Evolutionary conservation across 2,113 vertebrate genomes (phyloP), one percentile per base, ranked within the genome.

Genomic region (Mormoops blainvillei): DNA sequence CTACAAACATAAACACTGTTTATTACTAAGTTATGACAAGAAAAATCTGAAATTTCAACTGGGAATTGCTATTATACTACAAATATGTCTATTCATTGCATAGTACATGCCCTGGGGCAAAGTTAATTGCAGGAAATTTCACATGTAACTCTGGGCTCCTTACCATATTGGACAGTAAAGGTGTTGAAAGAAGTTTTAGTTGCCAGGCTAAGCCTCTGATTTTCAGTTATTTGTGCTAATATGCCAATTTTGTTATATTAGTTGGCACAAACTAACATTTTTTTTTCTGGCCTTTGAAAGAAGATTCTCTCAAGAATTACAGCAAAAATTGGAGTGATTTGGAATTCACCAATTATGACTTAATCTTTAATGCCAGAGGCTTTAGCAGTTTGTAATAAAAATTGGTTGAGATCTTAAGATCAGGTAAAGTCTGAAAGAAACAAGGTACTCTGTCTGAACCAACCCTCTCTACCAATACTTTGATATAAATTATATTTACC

Each of bases 361-460:
- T 56, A 92, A 87, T 16, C 26, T 81, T 80, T 22, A 28, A 87
- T 26, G 45, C 13, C 70, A 71, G 54, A 92, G 36, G 71, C 33
- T 43, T 93, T 41, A 68, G 54, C 52, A 78, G 61, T 76, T 71
- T 92, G 26, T 43, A 87, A 81, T 87, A 85, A 81, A 92, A 94
- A 89, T 67, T 22, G 83, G 33, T 74, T 97, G 36, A 33, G 31
- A 89, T 70, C 52, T 89, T 38, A 93, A 89, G 41, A 76, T 74
- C 54, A 95, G 54, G 19, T 43, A 86, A 86, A 74, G 89, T 28
- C 84, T 52, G 56, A 91, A 68, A 95, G 91, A 92, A 92, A 89
- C 36, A 78, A 76, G 33, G 50, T 54, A n/a, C 89, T 19, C 1
- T 71, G 67, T 19, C 1, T 71, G 67, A 91, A 80, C 18, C 26